phyloP scores from a whole-genome alignment of 92 coral and sea anemone species.

The Epizoanthus stellaris region DNA sequence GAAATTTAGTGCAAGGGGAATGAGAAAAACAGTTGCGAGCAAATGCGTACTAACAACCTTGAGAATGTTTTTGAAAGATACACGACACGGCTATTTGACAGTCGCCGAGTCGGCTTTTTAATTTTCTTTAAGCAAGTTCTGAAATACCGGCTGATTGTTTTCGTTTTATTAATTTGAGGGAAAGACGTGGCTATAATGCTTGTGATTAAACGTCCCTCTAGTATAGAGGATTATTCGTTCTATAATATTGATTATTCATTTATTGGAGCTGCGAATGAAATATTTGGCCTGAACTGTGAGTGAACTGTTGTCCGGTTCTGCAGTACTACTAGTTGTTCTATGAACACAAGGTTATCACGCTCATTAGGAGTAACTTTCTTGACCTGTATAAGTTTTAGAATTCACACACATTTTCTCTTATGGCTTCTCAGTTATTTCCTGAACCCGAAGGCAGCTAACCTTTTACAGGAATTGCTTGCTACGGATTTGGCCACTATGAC shows the following conservation, averaged over 20 bases:
- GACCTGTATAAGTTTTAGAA: background rate
- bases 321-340: background rate
- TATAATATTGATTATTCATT: too few species aligned
- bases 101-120: background rate
- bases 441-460: background rate
- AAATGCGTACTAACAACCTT: background rate
- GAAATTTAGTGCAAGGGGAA: background rate
- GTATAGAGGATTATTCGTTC: too few species aligned
- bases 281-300: too few species aligned
- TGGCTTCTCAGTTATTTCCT: background rate
- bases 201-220: too few species aligned
- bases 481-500: too few species aligned
- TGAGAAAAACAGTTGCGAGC: background rate
- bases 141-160: background rate
- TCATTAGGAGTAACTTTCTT: background rate
- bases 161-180: background rate
- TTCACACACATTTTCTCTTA: background rate
- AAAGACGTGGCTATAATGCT: background rate
- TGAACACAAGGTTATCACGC: background rate
- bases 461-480: too few species aligned
- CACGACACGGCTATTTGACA: background rate
- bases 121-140: background rate
- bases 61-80: slow-evolving; percentile 3
- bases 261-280: too few species aligned
- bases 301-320: background rate